A percentile compares a stretch with the other conserved stretches of the same genome.
Evolutionary conservation across 1,140 invertebrate species (phyloP).

Genomic region (Sipha flava): DNA sequence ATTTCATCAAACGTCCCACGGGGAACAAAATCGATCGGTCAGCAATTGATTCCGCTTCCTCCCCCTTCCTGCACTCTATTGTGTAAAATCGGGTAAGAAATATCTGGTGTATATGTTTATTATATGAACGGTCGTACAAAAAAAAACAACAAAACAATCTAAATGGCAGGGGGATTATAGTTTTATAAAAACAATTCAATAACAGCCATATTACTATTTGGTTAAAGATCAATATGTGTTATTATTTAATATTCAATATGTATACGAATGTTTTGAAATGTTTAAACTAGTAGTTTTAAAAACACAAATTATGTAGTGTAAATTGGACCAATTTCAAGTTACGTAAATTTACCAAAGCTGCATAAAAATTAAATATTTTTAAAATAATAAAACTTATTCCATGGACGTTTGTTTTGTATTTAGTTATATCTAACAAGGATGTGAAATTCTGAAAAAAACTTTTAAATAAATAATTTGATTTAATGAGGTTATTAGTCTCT

Average conservation of each 20-base stretch:
- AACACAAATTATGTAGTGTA: neutral
- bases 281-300: neutral
- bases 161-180: too few relatives aligned
- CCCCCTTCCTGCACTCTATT: too few relatives aligned
- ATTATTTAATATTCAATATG: neutral
- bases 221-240: neutral
- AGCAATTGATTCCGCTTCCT: neutral
- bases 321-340: neutral
- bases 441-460: neutral
- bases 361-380: neutral
- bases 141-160: neutral
- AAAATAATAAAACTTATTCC: slow-evolving; percentile 9
- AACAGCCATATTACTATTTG: too few relatives aligned
- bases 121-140: neutral
- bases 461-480: slow-evolving; percentile 8
- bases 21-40: neutral
- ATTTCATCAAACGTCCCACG: neutral
- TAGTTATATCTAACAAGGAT: neutral
- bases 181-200: too few relatives aligned
- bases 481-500: neutral
- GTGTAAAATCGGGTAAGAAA: neutral
- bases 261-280: neutral
- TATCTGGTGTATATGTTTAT: neutral
- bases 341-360: neutral
- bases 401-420: neutral